A percentile compares a stretch with the other conserved stretches of the same genome.
Evolutionary conservation across 2,113 vertebrate species (phyloP).

Genomic region (Epinephelus fuscoguttatus): DNA sequence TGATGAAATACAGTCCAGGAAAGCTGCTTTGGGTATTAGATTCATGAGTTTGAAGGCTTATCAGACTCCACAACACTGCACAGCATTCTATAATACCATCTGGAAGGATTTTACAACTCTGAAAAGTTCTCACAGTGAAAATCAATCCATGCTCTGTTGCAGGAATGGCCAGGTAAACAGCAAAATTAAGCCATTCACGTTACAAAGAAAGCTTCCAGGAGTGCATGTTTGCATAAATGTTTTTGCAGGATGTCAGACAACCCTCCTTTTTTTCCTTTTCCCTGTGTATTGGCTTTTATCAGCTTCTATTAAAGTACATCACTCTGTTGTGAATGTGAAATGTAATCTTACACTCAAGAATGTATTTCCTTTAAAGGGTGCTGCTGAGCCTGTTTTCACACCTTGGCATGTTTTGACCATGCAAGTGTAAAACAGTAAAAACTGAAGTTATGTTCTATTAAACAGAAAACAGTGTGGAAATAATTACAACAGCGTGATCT

Average conservation of each 20-base stretch:
- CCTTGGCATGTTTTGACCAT: background rate
- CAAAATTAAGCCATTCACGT: slow-evolving; percentile 12
- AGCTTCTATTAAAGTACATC: too few species aligned
- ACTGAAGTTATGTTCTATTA: background rate
- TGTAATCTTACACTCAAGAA: background rate
- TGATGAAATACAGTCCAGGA: slow-evolving; percentile 40
- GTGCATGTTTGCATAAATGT: background rate
- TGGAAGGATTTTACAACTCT: slow-evolving; percentile 3
- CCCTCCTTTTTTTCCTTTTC: background rate
- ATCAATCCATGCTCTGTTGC: slow-evolving; percentile 15
- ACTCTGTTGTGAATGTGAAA: background rate
- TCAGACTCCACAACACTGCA: background rate
- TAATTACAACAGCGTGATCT: background rate
- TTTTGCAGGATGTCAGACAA: background rate
- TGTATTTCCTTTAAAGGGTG: background rate
- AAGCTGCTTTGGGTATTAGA: slow-evolving; percentile 25
- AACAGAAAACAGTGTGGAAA: background rate
- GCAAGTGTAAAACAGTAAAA: background rate
- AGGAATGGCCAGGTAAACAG: slow-evolving; percentile 21
- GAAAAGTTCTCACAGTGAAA: slow-evolving; percentile 22
- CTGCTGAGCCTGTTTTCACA: background rate
- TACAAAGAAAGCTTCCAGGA: background rate
- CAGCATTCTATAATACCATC: background rate
- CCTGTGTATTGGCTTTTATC: background rate
- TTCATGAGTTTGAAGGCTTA: slow-evolving; percentile 14